Base-by-base conservation (phyloP, 2,888 invertebrate species). In the Lasioglossum morio region DNA sequence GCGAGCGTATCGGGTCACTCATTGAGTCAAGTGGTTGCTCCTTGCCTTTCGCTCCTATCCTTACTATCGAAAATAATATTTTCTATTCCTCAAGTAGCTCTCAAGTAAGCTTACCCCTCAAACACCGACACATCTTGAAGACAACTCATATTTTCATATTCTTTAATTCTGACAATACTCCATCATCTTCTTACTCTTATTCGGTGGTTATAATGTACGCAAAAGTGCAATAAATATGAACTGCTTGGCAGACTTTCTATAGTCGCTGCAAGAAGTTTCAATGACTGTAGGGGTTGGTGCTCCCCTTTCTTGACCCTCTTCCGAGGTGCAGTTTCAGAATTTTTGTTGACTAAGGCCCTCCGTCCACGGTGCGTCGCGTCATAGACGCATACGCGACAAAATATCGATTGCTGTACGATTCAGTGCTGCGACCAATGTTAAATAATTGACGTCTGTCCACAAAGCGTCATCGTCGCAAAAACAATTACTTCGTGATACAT, bases 1-100 rank as follows among this genome's bases (percentile, higher is more conserved):
- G n/a, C 74, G 69, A 82, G 72, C 60, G n/a, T 57, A 57, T 78
- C 48, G 48, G 66, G 37, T 34, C 48, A 19, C 5, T 53, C 19
- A 4, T 53, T 70, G 16, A 69, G 40, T 43, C 80, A 79, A 53
- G 48, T 53, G 19, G 14, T 63, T 60, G 46, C 66, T 46, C 14
- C 19, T 46, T 70, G 23, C 37, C 14, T 72, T n/a, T 57, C 14
- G n/a, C 5, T 37, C 19, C 23, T 16, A 10, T n/a, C 23, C 37
- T 23, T 40, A 8, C 37, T 40, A 40, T 5, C 23, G n/a, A 7
- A 37, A 70, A 23, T 7, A 70, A 70, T 37, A 69, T 69, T 37
- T 69, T 19, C 69, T 16, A 34, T 34, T 8, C 23, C 23, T 12
- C 57, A 1, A 23, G 12, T n/a, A 57, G 4, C n/a, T 34, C 30